Conservation (phyloP, 2,888 invertebrate genomes). For the Acanthosoma haemorrhoidale region DNA sequence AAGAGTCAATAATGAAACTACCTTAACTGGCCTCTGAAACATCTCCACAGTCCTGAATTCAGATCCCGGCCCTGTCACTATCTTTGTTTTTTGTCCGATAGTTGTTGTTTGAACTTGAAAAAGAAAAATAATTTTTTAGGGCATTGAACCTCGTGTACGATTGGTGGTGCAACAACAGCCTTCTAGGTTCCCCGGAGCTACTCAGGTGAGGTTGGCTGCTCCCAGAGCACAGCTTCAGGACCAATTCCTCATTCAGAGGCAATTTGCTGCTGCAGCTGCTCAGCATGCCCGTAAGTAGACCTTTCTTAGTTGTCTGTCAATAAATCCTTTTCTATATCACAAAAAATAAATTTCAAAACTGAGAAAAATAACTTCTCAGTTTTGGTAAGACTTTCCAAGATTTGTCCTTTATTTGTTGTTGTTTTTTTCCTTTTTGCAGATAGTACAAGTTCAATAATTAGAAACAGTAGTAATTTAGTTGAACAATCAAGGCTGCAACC, state of each 20-base stretch:
- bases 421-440: slow-evolving; percentile 1
- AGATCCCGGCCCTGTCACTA: too few relatives aligned
- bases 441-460: slow-evolving; percentile 25
- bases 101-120: neutral
- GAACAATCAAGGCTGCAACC: slow-evolving; percentile 18
- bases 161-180: slow-evolving; percentile 50
- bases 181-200: slow-evolving; percentile 42
- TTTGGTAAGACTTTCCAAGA: too few relatives aligned
- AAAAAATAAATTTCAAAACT: neutral
- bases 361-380: too few relatives aligned
- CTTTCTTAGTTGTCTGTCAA: too few relatives aligned
- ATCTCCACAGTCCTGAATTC: too few relatives aligned
- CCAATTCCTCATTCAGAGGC: slow-evolving; percentile 38
- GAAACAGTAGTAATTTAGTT: slow-evolving; percentile 17
- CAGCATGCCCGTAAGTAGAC: slow-evolving; percentile 37
- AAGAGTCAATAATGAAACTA: too few relatives aligned
- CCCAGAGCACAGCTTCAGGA: slow-evolving; percentile 43
- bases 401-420: neutral
- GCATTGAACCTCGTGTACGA: slow-evolving; percentile 53
- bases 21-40: too few relatives aligned
- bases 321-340: neutral
- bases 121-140: slow-evolving; percentile 37
- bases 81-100: too few relatives aligned
- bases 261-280: slow-evolving; percentile 33
- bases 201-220: slow-evolving; percentile 46